Conservation (phyloP, 2,888 invertebrate species). For the Conomelus anceps region DNA sequence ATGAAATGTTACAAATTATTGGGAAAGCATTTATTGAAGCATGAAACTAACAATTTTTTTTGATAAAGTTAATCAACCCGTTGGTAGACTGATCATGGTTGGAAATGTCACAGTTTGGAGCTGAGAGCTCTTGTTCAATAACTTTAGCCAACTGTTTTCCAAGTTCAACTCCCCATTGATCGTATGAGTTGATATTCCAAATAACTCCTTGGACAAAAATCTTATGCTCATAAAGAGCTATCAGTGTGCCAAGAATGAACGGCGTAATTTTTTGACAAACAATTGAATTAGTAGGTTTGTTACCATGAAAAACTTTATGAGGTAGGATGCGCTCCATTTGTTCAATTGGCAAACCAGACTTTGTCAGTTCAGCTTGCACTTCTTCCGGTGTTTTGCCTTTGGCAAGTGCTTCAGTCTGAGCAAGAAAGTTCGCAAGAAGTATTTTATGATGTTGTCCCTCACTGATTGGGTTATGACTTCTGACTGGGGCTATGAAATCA, state of each 20-base stretch:
- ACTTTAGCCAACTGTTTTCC: slow-evolving; percentile 97
- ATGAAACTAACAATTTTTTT: slow-evolving; percentile 40
- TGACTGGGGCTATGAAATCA: slow-evolving; percentile 90
- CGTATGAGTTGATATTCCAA: slow-evolving; percentile 99
- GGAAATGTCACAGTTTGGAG: slow-evolving; percentile 53
- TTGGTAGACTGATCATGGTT: slow-evolving; percentile 94
- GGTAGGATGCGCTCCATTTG: slow-evolving; percentile 75
- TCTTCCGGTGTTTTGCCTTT: slow-evolving; percentile 59
- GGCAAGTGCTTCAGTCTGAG: slow-evolving; percentile 98
- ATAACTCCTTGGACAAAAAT: slow-evolving; percentile 97
- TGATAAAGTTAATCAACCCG: slow-evolving; percentile 93
- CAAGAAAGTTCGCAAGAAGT: slow-evolving; percentile 91
- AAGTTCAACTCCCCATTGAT: slow-evolving; percentile 99
- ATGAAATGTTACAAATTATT: too few species aligned
- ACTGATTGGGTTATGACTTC: slow-evolving; percentile 76
- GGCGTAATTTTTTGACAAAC: slow-evolving; percentile 87
- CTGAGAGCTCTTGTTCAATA: slow-evolving; percentile 89
- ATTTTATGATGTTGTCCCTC: slow-evolving; percentile 87
- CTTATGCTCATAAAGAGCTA: slow-evolving; percentile 98
- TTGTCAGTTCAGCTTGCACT: slow-evolving; percentile 73
- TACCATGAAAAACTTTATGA: slow-evolving; percentile 95
- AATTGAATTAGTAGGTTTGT: slow-evolving; percentile 95
- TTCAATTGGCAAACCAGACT: slow-evolving; percentile 66
- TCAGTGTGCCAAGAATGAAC: slow-evolving; percentile 84
- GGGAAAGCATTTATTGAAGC: not conserved